Evolutionary conservation across 64 coral and sea anemone genomes (phyloP).

Genomic region (Montipora sp.): DNA sequence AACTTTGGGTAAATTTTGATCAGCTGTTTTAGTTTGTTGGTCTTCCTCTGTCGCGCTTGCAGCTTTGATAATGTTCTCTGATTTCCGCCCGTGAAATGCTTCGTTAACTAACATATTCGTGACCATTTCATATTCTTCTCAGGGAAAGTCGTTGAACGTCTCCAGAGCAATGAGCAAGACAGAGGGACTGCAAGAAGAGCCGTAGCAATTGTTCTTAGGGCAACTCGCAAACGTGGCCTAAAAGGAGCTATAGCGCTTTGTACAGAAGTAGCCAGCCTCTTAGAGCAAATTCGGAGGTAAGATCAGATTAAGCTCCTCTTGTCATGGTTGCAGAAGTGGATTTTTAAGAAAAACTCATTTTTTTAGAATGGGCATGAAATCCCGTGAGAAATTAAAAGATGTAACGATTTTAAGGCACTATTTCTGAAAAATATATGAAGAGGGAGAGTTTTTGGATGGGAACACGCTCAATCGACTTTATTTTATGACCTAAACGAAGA

Average conservation of each 20-base stretch:
- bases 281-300: slow-evolving; percentile 11
- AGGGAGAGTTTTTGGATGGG: no score
- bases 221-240: not conserved
- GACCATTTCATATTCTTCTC: not conserved
- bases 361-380: no score
- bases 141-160: not conserved
- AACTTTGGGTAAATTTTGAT: not conserved
- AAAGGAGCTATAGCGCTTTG: slow-evolving; percentile 20
- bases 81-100: not conserved
- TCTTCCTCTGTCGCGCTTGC: not conserved
- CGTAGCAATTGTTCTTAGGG: slow-evolving; percentile 11
- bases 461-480: no score
- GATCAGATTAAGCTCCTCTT: not conserved
- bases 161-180: not conserved
- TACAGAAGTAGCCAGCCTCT: slow-evolving; percentile 6
- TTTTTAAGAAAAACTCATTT: no score
- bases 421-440: no score
- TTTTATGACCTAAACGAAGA: not conserved
- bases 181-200: slow-evolving; percentile 16
- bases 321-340: not conserved
- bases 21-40: not conserved
- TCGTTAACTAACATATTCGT: not conserved
- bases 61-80: not conserved
- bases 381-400: no score
- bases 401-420: no score